These are phyloP conservation scores for Pristionchus fissidentatus DNA, from an alignment of 2,888 invertebrate genomes.

Conservation along the genomic window DNA sequence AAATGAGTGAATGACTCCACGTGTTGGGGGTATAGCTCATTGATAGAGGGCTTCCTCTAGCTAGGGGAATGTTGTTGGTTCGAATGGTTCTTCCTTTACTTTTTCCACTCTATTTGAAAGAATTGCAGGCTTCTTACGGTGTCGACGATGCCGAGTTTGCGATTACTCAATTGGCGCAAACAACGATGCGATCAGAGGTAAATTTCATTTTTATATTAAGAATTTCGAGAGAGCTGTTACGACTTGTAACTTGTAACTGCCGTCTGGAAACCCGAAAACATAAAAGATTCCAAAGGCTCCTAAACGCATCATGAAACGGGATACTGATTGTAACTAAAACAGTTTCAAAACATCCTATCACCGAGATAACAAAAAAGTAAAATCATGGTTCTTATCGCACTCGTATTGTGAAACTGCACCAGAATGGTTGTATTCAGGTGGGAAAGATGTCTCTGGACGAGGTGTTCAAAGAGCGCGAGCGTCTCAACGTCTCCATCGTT, in stretches of 20 bases:
- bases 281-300: background rate
- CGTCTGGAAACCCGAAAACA: too few species aligned
- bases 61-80: too few species aligned
- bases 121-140: slow-evolving; percentile 87
- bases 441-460: slow-evolving; percentile 97
- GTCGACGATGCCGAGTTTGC: slow-evolving; percentile 99
- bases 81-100: background rate
- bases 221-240: background rate
- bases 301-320: background rate
- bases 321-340: background rate
- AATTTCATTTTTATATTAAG: background rate
- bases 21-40: background rate
- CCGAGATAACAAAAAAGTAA: too few species aligned
- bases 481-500: slow-evolving; percentile 93
- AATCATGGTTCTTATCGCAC: background rate
- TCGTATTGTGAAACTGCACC: background rate
- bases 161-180: slow-evolving; percentile 97
- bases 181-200: slow-evolving; percentile 96
- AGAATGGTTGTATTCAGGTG: too few species aligned
- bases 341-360: too few species aligned
- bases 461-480: slow-evolving; percentile 93
- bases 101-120: background rate
- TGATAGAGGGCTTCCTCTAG: background rate
- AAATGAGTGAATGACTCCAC: background rate
- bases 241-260: too few species aligned